Evolutionary conservation across 1,140 invertebrate species (phyloP).

Genomic region (Chelonus insularis): DNA sequence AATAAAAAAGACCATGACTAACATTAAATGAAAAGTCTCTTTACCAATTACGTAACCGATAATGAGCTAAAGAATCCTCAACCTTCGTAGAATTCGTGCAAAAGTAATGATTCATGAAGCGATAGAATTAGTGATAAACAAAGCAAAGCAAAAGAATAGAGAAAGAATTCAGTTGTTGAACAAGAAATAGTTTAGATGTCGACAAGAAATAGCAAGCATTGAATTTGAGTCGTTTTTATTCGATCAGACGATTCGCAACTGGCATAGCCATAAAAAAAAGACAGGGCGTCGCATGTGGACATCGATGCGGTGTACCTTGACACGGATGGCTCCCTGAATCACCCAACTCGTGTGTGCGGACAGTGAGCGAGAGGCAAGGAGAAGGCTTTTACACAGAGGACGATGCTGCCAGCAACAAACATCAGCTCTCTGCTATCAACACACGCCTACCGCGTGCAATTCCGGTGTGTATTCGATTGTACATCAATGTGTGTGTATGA

Average conservation of each 20-base stretch:
- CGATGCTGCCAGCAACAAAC: slow-evolving; percentile 48
- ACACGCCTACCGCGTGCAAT: slow-evolving; percentile 51
- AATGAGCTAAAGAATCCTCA: too few relatives aligned
- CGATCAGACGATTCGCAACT: background rate
- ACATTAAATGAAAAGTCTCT: too few relatives aligned
- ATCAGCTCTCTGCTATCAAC: slow-evolving; percentile 53
- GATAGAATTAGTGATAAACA: too few relatives aligned
- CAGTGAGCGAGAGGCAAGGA: background rate
- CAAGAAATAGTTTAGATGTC: too few relatives aligned
- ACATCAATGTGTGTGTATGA: slow-evolving; percentile 3
- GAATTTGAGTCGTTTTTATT: background rate
- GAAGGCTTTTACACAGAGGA: background rate
- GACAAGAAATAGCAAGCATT: background rate
- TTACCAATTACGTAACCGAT: too few relatives aligned
- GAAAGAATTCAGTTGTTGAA: too few relatives aligned
- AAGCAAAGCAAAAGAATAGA: too few relatives aligned
- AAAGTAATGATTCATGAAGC: too few relatives aligned
- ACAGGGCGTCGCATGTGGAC: slow-evolving; percentile 53
- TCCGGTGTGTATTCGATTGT: slow-evolving; percentile 29
- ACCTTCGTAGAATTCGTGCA: too few relatives aligned
- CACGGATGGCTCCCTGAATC: slow-evolving; percentile 61
- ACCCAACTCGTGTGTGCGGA: slow-evolving; percentile 36
- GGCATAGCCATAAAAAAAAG: slow-evolving; percentile 29
- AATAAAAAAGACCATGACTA: too few relatives aligned
- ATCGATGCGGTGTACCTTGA: slow-evolving; percentile 60